A percentile compares a stretch with the other conserved stretches of the same genome.
Conservation (phyloP, 2,888 invertebrate species). For the Lepidocyrtoides sp. region DNA sequence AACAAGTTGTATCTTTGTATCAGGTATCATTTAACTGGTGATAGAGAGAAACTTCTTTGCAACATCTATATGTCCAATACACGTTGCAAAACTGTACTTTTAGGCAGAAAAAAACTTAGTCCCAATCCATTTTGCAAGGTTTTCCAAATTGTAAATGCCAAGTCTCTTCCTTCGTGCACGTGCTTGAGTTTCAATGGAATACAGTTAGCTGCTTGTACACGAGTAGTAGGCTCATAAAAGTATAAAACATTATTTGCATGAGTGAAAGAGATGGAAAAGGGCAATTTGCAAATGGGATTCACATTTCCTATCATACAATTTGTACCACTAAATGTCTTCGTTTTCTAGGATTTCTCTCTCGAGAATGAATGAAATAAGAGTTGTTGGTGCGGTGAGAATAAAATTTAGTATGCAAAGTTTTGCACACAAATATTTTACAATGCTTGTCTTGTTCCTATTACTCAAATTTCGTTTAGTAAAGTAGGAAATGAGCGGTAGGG, state of each 20-base stretch:
- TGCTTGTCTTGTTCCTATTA: slow-evolving; percentile 34
- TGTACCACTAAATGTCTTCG: slow-evolving; percentile 49
- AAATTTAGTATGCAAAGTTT: slow-evolving; percentile 70
- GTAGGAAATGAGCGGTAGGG: not conserved
- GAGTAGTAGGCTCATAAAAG: not conserved
- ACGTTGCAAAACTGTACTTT: not conserved
- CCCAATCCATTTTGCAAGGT: not conserved
- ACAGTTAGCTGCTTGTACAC: not conserved
- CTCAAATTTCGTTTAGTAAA: slow-evolving; percentile 34
- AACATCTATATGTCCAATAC: too few species aligned
- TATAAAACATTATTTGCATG: slow-evolving; percentile 35
- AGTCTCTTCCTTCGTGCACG: not conserved
- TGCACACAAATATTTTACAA: slow-evolving; percentile 66
- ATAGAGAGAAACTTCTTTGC: too few species aligned
- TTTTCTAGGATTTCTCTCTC: not conserved
- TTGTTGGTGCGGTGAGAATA: slow-evolving; percentile 58
- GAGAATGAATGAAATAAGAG: slow-evolving; percentile 51
- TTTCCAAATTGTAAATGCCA: not conserved
- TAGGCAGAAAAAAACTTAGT: too few species aligned
- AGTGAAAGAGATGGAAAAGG: slow-evolving; percentile 38
- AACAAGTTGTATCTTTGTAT: not conserved
- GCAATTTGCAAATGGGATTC: slow-evolving; percentile 64
- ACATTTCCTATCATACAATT: slow-evolving; percentile 48
- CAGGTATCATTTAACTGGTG: too few species aligned
- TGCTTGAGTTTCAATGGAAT: not conserved